Evolutionary conservation across 2,888 invertebrate species (phyloP), one percentile per base, ranked within the genome.

Genomic region (Habrosyne pyritoides): DNA sequence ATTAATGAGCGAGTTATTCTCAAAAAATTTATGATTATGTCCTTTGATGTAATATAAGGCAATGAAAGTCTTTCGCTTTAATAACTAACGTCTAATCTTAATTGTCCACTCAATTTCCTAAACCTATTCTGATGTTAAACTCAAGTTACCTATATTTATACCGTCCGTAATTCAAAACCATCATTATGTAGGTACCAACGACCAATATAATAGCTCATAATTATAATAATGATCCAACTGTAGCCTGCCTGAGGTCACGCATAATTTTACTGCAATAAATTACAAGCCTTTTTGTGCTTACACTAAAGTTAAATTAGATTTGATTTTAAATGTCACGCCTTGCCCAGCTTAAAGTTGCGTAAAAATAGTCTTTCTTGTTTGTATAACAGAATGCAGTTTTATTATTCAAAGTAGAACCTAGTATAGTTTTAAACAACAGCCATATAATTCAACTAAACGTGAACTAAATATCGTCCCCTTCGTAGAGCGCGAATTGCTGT

Each of bases 401-500:
- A 49, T 49, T 49, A 49, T 14, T 7, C 48, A 26, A 49, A 49
- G 7, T 6, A 26, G 22, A 12, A n/a, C n/a, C n/a, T n/a, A n/a
- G n/a, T 10, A 24, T 24, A 24, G 48, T 49, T 49, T 14, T 49
- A 10, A 50, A 28, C 47, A 50, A 49, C 18, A 49, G 24, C 12
- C 21, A 26, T 51, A 47, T 53, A 49, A 50, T 42, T 42, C n/a
- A 42, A 18, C 48, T 42, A 48, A 57, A 57, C 59, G 55, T 54
- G 54, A 57, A 53, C 55, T 59, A 49, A 49, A 58, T 55, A 56
- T 57, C 47, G 53, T 56, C 55, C 60, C 61, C 61, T 61, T 65
- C 62, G 62, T 71, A 65, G 64, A 48, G 55, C 54, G 58, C 55
- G 56, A 75, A 75, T 67, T 60, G 66, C 57, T 59, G 55, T 59